These are phyloP conservation scores for Microplitis mediator DNA, from an alignment of 1,140 invertebrate genomes.

Conservation along the genomic window DNA sequence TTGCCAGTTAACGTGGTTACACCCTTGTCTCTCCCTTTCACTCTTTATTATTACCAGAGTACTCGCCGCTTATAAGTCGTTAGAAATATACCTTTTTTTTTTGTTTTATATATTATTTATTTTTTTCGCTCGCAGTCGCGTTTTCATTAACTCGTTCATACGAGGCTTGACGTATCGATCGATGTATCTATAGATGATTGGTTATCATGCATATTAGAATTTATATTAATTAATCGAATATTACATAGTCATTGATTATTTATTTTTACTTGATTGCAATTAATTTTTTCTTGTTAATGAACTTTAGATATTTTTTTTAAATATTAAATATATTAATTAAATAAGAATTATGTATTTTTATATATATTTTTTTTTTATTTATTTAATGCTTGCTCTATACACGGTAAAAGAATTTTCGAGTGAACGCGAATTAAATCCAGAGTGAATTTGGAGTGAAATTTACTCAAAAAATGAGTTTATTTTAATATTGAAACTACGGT, in stretches of 20 bases:
- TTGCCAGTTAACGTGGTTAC: slow-evolving; percentile 52
- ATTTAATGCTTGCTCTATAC: too few relatives aligned
- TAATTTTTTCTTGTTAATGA: neutral
- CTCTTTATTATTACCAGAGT: neutral
- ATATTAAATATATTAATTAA: too few relatives aligned
- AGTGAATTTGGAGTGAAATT: too few relatives aligned
- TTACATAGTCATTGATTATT: neutral
- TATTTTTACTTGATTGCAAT: neutral
- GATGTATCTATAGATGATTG: neutral
- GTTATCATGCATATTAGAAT: too few relatives aligned
- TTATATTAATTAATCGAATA: neutral
- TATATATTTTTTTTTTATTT: too few relatives aligned
- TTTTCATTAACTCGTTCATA: slow-evolving; percentile 11
- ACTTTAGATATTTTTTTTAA: neutral
- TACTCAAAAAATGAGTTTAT: too few relatives aligned
- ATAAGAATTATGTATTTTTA: too few relatives aligned
- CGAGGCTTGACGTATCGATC: neutral
- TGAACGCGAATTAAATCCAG: too few relatives aligned
- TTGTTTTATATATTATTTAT: neutral
- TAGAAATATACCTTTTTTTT: slow-evolving; percentile 13
- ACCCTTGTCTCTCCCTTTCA: slow-evolving; percentile 20
- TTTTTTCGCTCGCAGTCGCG: neutral
- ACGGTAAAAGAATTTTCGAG: too few relatives aligned
- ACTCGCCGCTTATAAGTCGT: neutral
- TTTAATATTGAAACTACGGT: too few relatives aligned